phyloP scores from a whole-genome alignment of 2,888 invertebrate species.

The Acholoe squamosa region DNA sequence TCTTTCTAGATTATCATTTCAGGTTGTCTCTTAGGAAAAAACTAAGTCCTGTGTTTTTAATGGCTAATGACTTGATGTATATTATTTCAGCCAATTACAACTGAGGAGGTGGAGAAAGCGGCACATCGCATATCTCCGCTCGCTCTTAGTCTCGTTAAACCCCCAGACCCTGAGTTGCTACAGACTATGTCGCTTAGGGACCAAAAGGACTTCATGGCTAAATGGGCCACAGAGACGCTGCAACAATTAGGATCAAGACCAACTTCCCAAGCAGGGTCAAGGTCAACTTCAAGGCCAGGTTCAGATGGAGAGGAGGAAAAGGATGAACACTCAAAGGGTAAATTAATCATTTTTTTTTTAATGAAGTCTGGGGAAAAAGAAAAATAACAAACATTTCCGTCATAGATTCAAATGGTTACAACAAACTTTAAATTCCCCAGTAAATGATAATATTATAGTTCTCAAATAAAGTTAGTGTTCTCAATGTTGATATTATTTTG shows the following conservation, averaged over 20 bases:
- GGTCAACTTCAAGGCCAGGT: constrained; percentile 43
- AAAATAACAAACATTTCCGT: too few species aligned
- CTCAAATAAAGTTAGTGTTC: too few species aligned
- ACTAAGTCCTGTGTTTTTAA: neutral
- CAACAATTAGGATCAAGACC: constrained; percentile 71
- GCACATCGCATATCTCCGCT: constrained; percentile 85
- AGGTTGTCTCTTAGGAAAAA: neutral
- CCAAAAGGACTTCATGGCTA: constrained; percentile 83
- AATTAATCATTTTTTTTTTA: neutral
- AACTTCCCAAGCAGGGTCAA: constrained; percentile 1
- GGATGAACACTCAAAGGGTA: constrained; percentile 22
- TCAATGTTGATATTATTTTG: neutral
- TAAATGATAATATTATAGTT: too few species aligned
- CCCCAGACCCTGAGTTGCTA: constrained; percentile 82
- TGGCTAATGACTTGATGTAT: neutral
- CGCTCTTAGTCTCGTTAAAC: constrained; percentile 84
- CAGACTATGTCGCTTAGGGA: constrained; percentile 78
- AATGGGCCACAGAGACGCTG: constrained; percentile 86
- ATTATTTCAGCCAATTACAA: constrained; percentile 88
- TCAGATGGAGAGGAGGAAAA: constrained; percentile 57
- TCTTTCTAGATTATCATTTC: neutral
- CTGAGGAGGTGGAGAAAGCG: constrained; percentile 88
- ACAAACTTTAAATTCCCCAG: too few species aligned
- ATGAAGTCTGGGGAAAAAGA: neutral
- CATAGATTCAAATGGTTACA: too few species aligned